These are phyloP conservation scores for Chiloscyllium plagiosum DNA, from an alignment of 2,113 vertebrate genomes.

Conservation along the genomic window DNA sequence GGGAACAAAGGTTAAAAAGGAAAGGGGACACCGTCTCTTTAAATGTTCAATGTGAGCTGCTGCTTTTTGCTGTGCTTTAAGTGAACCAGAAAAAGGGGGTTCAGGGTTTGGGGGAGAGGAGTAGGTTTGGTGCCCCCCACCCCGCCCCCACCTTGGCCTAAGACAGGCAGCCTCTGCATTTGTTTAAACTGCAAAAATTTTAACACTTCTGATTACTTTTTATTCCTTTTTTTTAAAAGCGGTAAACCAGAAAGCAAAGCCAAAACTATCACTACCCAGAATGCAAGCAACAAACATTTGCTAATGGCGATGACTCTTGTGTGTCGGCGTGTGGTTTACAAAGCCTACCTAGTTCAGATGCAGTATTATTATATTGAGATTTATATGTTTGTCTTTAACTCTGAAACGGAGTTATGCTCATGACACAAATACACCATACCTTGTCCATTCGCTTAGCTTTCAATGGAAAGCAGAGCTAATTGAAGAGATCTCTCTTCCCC, in stretches of 20 bases:
- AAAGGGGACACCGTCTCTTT: not conserved
- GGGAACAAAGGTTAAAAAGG: not conserved
- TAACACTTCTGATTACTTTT: constrained; percentile 7
- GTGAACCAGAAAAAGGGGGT: not conserved
- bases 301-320: not conserved
- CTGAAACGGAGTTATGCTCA: not conserved
- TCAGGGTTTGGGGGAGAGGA: not conserved
- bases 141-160: not conserved
- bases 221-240: not conserved
- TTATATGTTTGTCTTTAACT: not conserved
- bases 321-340: not conserved
- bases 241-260: constrained; percentile 21
- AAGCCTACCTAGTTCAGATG: constrained; percentile 8
- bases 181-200: constrained; percentile 10
- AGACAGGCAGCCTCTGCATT: not conserved
- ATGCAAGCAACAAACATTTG: constrained; percentile 3
- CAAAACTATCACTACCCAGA: constrained; percentile 35
- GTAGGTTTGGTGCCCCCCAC: no score
- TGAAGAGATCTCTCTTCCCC: not conserved
- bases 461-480: not conserved
- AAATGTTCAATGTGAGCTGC: not conserved
- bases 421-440: not conserved
- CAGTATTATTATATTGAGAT: not conserved
- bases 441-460: not conserved
- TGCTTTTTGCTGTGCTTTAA: not conserved